Conservation (phyloP, 2,113 vertebrate genomes). For the Chascanopsetta lugubris region DNA sequence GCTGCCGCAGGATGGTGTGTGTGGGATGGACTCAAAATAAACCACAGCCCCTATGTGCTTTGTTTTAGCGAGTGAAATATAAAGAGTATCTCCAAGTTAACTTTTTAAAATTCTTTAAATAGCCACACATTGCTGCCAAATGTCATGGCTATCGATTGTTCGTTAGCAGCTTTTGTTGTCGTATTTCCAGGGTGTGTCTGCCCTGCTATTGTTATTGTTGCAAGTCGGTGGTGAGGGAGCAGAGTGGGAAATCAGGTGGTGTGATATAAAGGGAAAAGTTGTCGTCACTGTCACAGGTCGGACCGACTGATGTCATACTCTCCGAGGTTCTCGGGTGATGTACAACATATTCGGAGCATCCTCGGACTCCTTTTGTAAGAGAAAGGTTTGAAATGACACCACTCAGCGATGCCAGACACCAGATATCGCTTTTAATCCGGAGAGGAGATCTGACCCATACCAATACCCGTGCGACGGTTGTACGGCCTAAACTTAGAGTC, state of each 20-base stretch:
- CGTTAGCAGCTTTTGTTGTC: neutral
- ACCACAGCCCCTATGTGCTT: constrained; percentile 12
- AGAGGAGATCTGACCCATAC: constrained; percentile 64
- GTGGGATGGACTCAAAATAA: constrained; percentile 25
- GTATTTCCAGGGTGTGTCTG: neutral
- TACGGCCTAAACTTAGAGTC: constrained; percentile 75
- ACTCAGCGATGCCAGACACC: constrained; percentile 50
- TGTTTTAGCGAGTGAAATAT: neutral
- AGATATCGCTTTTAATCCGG: constrained; percentile 72
- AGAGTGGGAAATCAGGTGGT: constrained; percentile 7
- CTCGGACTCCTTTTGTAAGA: constrained; percentile 37
- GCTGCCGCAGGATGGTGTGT: constrained; percentile 16
- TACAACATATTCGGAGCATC: constrained; percentile 28
- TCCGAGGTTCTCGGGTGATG: constrained; percentile 19
- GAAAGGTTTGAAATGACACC: constrained; percentile 53
- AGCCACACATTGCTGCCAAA: too few relatives aligned
- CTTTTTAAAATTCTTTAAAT: too few relatives aligned
- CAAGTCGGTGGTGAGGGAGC: constrained; percentile 6
- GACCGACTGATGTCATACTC: constrained; percentile 44
- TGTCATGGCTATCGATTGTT: too few relatives aligned
- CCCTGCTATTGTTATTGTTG: neutral
- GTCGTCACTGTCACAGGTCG: constrained; percentile 39
- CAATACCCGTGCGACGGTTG: constrained; percentile 64
- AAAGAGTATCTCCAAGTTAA: too few relatives aligned
- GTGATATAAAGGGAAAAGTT: constrained; percentile 33